A percentile compares a stretch with the other conserved stretches of the same genome.
Evolutionary conservation across 1,140 invertebrate species (phyloP).

Genomic region (Orchestia grillus): DNA sequence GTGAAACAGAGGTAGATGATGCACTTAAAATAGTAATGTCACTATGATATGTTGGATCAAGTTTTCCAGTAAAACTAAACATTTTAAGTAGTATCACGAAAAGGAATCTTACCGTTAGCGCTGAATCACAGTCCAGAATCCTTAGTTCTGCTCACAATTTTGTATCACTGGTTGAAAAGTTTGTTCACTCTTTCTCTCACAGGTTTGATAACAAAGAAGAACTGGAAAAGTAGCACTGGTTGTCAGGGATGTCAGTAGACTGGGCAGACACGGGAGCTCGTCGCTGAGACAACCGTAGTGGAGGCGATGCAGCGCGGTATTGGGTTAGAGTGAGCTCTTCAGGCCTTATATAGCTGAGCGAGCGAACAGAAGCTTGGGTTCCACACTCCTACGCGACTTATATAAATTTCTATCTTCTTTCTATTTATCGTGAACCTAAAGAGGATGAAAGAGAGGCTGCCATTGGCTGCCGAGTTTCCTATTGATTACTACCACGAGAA

Average conservation of each 20-base stretch:
- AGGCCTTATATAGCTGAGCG: conserved; percentile 17
- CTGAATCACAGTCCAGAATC: not conserved
- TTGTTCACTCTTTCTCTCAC: not conserved
- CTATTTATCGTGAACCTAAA: conserved; percentile 37
- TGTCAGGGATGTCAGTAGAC: not conserved
- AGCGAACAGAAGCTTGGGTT: conserved; percentile 49
- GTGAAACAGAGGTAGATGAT: not conserved
- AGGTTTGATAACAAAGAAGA: not conserved
- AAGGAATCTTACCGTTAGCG: not conserved
- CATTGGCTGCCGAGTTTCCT: conserved; percentile 41
- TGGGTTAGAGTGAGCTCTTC: not conserved
- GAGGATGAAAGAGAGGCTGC: conserved; percentile 18
- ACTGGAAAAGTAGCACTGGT: not conserved
- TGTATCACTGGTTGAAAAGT: not conserved
- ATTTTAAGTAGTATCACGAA: not conserved
- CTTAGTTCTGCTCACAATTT: not conserved
- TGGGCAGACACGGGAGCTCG: not conserved
- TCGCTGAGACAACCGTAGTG: not conserved
- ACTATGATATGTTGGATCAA: not conserved
- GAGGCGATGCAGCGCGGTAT: not conserved
- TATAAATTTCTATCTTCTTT: conserved; percentile 55
- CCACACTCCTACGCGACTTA: conserved; percentile 56
- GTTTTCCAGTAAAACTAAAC: not conserved
- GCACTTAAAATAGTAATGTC: not conserved
- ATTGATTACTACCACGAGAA: conserved; percentile 53